Evolutionary conservation across 2,888 invertebrate genomes (phyloP).

Genomic region (Tiliacea aurago): DNA sequence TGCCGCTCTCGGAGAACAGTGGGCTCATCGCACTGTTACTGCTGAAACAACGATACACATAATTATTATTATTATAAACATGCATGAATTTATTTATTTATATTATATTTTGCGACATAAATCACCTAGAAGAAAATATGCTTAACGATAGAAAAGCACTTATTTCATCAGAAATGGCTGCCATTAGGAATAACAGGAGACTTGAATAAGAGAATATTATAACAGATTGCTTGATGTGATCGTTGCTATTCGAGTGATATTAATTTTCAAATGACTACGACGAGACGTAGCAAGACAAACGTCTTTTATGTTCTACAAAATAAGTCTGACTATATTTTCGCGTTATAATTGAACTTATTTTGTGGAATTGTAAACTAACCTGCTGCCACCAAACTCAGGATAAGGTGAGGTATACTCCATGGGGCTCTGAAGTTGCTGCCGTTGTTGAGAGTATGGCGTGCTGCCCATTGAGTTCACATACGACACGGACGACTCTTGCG

Average conservation of each 20-base stretch:
- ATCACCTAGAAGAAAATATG: not conserved
- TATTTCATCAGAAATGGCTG: not conserved
- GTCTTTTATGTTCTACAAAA: not conserved
- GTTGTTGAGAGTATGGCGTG: slow-evolving; percentile 84
- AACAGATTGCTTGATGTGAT: not conserved
- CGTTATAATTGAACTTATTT: not conserved
- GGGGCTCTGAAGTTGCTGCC: slow-evolving; percentile 90
- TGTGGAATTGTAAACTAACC: slow-evolving; percentile 83
- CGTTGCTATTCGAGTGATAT: not conserved
- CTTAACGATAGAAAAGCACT: not conserved
- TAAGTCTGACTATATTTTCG: not conserved
- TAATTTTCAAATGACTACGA: not conserved
- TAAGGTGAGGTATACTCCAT: slow-evolving; percentile 95
- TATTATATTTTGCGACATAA: not conserved
- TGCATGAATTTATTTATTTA: not conserved
- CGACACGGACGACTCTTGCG: slow-evolving; percentile 93
- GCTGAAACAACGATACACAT: slow-evolving; percentile 59
- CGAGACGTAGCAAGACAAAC: not conserved
- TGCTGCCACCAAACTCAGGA: slow-evolving; percentile 94
- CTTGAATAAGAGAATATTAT: not conserved
- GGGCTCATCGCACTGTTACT: slow-evolving; percentile 83
- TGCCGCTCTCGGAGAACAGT: slow-evolving; percentile 78
- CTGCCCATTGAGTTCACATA: slow-evolving; percentile 86
- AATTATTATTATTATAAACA: not conserved
- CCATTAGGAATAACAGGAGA: not conserved